Conservation (phyloP, 1,140 invertebrate genomes). For the Anthonomus grandis region DNA sequence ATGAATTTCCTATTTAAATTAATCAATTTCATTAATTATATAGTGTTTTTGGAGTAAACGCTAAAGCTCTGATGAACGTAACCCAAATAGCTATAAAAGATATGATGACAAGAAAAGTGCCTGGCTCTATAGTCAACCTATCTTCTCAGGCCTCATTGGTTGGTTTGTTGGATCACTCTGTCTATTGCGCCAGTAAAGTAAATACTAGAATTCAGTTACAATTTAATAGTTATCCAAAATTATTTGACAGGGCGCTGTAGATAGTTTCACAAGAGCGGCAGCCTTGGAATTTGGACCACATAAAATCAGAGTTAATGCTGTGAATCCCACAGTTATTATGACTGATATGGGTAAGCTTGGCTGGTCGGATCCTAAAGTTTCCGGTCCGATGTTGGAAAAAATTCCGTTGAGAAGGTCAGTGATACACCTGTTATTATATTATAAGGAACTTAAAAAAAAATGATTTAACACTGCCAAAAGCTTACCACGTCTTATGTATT, state of each 20-base stretch:
- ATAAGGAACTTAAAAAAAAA: too few relatives aligned
- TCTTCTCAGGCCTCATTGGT: slow-evolving; percentile 74
- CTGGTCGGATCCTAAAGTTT: slow-evolving; percentile 76
- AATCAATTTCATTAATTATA: slow-evolving; percentile 55
- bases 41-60: slow-evolving; percentile 75
- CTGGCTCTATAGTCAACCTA: slow-evolving; percentile 83
- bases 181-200: slow-evolving; percentile 56
- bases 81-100: slow-evolving; percentile 71
- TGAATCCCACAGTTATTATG: slow-evolving; percentile 88
- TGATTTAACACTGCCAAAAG: too few relatives aligned
- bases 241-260: slow-evolving; percentile 65
- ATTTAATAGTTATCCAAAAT: too few relatives aligned
- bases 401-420: slow-evolving; percentile 66
- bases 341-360: slow-evolving; percentile 80
- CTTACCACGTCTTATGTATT: too few relatives aligned
- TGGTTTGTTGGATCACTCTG: slow-evolving; percentile 69
- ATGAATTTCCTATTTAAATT: background rate
- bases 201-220: too few relatives aligned
- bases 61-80: slow-evolving; percentile 80
- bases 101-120: slow-evolving; percentile 66
- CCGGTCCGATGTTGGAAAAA: slow-evolving; percentile 65
- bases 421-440: background rate
- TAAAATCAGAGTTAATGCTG: slow-evolving; percentile 82
- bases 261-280: slow-evolving; percentile 68
- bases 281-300: slow-evolving; percentile 83